phyloP scores from a whole-genome alignment of 2,113 vertebrate genomes.

The Indicator indicator region DNA sequence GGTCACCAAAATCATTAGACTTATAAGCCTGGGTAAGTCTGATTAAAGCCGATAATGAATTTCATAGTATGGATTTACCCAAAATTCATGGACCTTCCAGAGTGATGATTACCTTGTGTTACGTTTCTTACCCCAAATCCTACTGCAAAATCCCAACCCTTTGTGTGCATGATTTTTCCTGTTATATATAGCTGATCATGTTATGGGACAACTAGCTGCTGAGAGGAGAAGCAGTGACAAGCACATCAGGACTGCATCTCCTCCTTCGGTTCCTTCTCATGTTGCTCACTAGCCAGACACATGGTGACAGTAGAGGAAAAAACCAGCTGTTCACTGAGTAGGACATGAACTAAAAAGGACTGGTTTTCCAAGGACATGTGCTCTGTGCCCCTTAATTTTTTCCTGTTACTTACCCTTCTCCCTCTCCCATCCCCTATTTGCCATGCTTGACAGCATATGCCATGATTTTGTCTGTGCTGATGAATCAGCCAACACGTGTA shows the following conservation, averaged over 20 bases:
- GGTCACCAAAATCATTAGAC: slow-evolving; percentile 9
- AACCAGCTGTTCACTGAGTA: not conserved
- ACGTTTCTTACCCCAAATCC: not conserved
- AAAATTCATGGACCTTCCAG: not conserved
- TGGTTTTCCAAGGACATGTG: fast-evolving
- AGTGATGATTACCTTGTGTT: not conserved
- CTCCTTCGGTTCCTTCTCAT: not conserved
- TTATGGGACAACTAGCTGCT: not conserved
- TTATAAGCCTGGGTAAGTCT: slow-evolving; percentile 8
- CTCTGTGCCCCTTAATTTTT: not conserved
- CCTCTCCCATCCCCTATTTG: not conserved
- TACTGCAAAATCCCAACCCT: not conserved
- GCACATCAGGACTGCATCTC: not conserved
- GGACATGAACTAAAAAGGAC: not conserved
- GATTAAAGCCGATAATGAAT: slow-evolving; percentile 43
- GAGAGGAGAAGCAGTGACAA: not conserved
- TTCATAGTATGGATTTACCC: not conserved
- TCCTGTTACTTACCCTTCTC: not conserved
- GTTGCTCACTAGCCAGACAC: fast-evolving
- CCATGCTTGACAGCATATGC: not conserved
- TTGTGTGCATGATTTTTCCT: not conserved
- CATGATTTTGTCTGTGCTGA: not conserved
- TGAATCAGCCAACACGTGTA: fast-evolving
- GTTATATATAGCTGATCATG: not conserved
- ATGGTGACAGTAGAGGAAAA: fast-evolving